Evolutionary conservation across 2,888 invertebrate genomes (phyloP).

Genomic region (Melanotus villosus): DNA sequence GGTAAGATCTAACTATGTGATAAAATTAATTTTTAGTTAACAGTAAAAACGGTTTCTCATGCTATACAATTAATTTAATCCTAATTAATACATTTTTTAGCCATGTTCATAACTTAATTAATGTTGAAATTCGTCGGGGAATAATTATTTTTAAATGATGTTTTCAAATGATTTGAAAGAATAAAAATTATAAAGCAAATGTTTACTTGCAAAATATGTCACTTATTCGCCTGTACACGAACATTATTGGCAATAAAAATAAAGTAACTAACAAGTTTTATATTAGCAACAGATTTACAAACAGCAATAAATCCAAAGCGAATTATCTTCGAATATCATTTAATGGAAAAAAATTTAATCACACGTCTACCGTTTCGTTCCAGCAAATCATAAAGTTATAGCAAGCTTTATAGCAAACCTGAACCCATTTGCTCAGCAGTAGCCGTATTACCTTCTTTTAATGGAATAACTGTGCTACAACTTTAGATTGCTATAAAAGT

Average conservation of each 20-base stretch:
- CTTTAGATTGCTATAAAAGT: neutral
- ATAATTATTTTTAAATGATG: too few relatives aligned
- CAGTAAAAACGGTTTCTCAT: neutral
- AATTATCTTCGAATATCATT: too few relatives aligned
- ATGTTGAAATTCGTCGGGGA: neutral
- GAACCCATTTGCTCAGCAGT: neutral
- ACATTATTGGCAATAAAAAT: too few relatives aligned
- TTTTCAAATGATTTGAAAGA: too few relatives aligned
- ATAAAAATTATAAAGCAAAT: too few relatives aligned
- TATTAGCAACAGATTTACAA: too few relatives aligned
- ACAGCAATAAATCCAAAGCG: too few relatives aligned
- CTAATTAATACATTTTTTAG: neutral
- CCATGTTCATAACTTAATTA: neutral
- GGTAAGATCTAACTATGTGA: neutral
- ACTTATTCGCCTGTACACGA: too few relatives aligned
- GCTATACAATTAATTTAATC: conserved; percentile 4
- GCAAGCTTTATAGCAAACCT: neutral
- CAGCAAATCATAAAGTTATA: neutral
- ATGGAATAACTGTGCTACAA: conserved; percentile 11
- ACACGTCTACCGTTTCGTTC: conserved; percentile 4
- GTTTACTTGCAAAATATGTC: too few relatives aligned
- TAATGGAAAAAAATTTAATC: neutral
- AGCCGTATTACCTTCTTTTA: neutral
- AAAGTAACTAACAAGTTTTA: too few relatives aligned
- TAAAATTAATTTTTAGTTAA: conserved; percentile 9